Percentiles rank a stretch among this genome's conserved stretches.
Conservation (phyloP, 1,140 invertebrate species). For the Riptortus pedestris region DNA sequence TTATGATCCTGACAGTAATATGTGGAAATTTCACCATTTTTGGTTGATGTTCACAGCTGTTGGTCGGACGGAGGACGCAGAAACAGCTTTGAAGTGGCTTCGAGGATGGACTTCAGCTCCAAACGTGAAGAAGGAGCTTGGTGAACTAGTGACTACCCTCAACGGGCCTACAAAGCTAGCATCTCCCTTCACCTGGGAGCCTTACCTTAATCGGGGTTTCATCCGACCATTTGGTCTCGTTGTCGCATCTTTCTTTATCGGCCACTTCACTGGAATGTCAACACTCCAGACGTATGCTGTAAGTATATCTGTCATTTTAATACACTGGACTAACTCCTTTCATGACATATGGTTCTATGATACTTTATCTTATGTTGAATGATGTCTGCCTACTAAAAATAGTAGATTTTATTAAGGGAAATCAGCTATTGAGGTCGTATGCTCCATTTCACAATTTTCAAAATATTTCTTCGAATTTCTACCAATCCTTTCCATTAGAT, state of each 20-base stretch:
- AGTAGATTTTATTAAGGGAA: too few relatives aligned
- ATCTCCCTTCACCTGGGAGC: slow-evolving; percentile 6
- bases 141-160: slow-evolving; percentile 37
- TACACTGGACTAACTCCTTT: not conserved
- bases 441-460: too few relatives aligned
- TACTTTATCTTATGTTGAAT: not conserved
- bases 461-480: too few relatives aligned
- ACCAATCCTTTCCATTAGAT: too few relatives aligned
- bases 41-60: not conserved
- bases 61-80: slow-evolving; percentile 37
- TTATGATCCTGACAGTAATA: too few relatives aligned
- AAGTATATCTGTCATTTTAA: slow-evolving; percentile 37
- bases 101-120: slow-evolving; percentile 48
- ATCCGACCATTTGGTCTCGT: slow-evolving; percentile 52
- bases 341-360: not conserved
- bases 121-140: slow-evolving; percentile 45
- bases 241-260: slow-evolving; percentile 50
- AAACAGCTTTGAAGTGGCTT: slow-evolving; percentile 47
- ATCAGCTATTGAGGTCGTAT: too few relatives aligned
- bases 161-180: slow-evolving; percentile 1
- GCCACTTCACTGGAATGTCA: slow-evolving; percentile 56
- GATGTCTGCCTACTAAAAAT: too few relatives aligned
- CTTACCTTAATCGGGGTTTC: slow-evolving; percentile 40
- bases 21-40: too few relatives aligned
- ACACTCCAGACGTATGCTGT: slow-evolving; percentile 60